phyloP scores from a whole-genome alignment of 2,113 vertebrate species.

The Oxyura jamaicensis region DNA sequence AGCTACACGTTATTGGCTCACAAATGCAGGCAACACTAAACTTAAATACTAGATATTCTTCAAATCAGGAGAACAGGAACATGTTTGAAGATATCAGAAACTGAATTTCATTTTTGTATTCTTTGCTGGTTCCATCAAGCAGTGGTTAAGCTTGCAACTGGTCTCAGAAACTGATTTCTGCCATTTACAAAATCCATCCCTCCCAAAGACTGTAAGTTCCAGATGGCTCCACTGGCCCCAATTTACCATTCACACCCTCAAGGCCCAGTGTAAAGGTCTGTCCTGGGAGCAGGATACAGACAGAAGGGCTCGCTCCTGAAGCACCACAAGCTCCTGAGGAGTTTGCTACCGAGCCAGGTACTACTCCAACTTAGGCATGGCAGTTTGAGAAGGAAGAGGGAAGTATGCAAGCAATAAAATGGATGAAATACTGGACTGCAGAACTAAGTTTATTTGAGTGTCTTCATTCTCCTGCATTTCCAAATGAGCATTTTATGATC shows the following conservation, averaged over 20 bases:
- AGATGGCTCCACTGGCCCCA: not conserved
- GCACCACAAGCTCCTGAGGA: not conserved
- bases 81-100: not conserved
- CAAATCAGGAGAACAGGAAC: not conserved
- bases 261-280: not conserved
- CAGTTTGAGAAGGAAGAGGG: not conserved
- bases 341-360: not conserved
- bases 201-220: not conserved
- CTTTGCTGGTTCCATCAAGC: not conserved
- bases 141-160: not conserved
- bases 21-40: not conserved
- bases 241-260: not conserved
- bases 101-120: not conserved
- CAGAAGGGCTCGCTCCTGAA: not conserved
- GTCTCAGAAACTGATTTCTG: not conserved
- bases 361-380: fast-evolving
- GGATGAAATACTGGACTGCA: not conserved
- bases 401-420: fast-evolving
- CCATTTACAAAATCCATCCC: not conserved
- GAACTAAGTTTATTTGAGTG: not conserved
- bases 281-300: not conserved
- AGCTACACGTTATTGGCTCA: not conserved
- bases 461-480: not conserved
- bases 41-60: fast-evolving
- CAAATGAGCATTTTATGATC: not conserved